Evolutionary conservation across 2,797 vertebrate genomes (phyloP).

Genomic region (Melanogrammus aeglefinus): DNA sequence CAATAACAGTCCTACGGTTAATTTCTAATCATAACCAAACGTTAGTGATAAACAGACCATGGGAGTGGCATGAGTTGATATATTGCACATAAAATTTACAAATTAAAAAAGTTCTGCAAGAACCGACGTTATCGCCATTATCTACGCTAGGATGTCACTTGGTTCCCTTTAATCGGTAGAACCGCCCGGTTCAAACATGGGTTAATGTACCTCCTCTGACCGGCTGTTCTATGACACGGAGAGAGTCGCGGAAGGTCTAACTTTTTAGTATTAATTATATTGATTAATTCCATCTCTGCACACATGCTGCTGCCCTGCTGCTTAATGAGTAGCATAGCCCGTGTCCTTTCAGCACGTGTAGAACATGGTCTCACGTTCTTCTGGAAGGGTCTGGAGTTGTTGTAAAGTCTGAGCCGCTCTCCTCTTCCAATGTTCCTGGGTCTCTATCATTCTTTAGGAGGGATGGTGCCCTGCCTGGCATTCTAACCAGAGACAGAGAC

Average conservation of each 20-base stretch:
- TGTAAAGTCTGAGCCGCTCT: conserved; percentile 50
- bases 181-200: neutral
- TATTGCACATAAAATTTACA: neutral
- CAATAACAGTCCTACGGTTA: neutral
- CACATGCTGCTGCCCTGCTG: too few species aligned
- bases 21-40: neutral
- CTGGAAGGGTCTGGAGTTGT: conserved; percentile 44
- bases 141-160: neutral
- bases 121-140: neutral
- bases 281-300: too few species aligned
- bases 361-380: conserved; percentile 49
- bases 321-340: too few species aligned
- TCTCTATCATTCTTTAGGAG: conserved; percentile 45
- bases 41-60: neutral
- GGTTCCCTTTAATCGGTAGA: neutral
- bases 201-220: too few species aligned
- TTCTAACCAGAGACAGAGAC: conserved; percentile 20
- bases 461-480: conserved; percentile 57
- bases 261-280: too few species aligned
- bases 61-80: neutral
- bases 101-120: neutral
- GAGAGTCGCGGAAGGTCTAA: too few species aligned
- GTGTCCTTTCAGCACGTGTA: conserved; percentile 7
- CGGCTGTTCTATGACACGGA: too few species aligned
- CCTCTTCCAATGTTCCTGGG: conserved; percentile 48